Percentiles rank a stretch among this genome's conserved stretches.
Conservation (phyloP, 2,797 vertebrate species). For the Huso huso region DNA sequence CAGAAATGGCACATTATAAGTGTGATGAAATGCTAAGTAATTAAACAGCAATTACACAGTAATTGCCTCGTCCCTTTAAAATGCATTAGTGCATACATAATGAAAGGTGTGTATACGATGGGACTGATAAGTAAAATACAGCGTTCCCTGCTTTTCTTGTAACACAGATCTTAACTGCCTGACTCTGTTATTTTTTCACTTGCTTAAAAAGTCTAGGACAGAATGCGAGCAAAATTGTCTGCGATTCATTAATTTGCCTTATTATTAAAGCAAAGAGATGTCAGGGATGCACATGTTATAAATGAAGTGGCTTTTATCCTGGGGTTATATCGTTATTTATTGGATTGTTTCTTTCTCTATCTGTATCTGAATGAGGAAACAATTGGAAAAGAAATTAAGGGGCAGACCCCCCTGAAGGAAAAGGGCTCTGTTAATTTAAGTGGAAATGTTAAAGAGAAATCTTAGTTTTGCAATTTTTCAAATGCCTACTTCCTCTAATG, state of each 20-base stretch:
- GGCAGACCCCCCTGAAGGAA: background rate
- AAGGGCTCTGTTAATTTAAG: background rate
- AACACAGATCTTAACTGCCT: slow-evolving; percentile 7
- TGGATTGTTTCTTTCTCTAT: background rate
- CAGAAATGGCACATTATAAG: background rate
- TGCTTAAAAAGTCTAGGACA: slow-evolving; percentile 5
- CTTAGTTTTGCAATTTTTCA: background rate
- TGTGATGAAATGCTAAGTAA: slow-evolving; percentile 8
- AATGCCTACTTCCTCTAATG: too few species aligned
- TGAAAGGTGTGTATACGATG: slow-evolving; percentile 1
- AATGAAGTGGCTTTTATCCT: slow-evolving; percentile 6
- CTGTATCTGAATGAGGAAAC: background rate
- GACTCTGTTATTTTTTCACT: slow-evolving; percentile 7
- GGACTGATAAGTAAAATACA: too few species aligned
- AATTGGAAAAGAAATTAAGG: background rate
- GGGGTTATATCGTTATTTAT: slow-evolving; percentile 6
- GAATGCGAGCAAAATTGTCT: slow-evolving; percentile 7
- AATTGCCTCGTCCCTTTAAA: slow-evolving; percentile 12
- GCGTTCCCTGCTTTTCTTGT: background rate
- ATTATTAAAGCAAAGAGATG: slow-evolving; percentile 13
- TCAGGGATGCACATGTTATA: slow-evolving; percentile 11
- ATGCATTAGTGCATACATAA: slow-evolving; percentile 8
- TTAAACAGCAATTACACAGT: slow-evolving; percentile 8
- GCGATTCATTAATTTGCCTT: slow-evolving; percentile 13
- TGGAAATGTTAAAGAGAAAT: background rate